phyloP scores from a whole-genome alignment of 1,140 invertebrate genomes.

The Aphis gossypii region DNA sequence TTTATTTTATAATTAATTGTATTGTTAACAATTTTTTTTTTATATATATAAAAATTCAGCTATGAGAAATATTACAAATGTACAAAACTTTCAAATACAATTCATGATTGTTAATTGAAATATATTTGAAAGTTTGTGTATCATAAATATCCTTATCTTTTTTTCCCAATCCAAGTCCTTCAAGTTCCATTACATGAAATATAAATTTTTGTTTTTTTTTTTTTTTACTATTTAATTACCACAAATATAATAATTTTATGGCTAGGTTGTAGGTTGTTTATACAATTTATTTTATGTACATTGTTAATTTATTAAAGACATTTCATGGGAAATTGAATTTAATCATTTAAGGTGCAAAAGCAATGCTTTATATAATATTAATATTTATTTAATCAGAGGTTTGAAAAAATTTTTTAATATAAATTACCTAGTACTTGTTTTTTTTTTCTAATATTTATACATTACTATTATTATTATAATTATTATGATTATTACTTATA shows the following conservation, averaged over 20 bases:
- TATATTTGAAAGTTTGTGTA: conserved; percentile 45
- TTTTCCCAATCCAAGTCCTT: neutral
- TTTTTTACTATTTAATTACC: neutral
- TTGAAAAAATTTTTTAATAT: conserved; percentile 24
- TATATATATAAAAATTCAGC: conserved; percentile 35
- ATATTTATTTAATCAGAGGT: neutral
- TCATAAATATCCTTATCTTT: conserved; percentile 17
- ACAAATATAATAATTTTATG: conserved; percentile 38
- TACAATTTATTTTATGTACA: conserved; percentile 34
- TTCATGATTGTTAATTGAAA: conserved; percentile 17
- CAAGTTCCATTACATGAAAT: neutral
- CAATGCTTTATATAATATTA: conserved; percentile 20
- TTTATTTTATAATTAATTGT: neutral
- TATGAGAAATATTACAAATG: conserved; percentile 35
- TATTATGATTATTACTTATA: conserved; percentile 25
- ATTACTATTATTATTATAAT: conserved; percentile 45
- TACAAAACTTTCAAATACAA: conserved; percentile 44
- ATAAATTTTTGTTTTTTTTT: conserved; percentile 27
- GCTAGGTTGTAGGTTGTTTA: neutral
- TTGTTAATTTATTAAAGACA: conserved; percentile 26
- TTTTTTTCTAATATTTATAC: conserved; percentile 40
- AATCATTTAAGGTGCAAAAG: conserved; percentile 5
- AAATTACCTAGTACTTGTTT: conserved; percentile 22
- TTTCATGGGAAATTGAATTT: conserved; percentile 37
- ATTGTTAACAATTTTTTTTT: neutral